Evolutionary conservation across 2,113 vertebrate genomes (phyloP), one percentile per base, ranked within the genome.

Genomic region (Malaclemys terrapin): DNA sequence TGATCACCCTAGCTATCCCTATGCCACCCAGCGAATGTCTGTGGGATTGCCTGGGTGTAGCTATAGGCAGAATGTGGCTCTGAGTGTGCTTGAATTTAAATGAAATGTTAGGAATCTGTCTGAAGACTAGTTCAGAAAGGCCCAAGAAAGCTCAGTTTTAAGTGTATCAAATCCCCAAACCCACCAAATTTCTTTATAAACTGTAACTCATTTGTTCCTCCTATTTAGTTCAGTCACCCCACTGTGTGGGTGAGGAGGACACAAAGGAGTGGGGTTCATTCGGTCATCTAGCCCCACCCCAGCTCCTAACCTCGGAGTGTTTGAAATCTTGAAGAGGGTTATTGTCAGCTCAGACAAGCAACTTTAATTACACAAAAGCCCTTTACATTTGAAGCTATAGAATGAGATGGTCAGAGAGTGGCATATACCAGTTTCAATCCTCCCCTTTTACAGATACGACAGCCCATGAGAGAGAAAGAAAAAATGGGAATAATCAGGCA

Each of bases 211-310:
- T 90, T 96, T 94, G 57, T 93, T 97, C 45, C 47, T 82, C 38
- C 1, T 69, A 27, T 49, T 62, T 75, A 52, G 31, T 56, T 82
- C 25, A 42, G 0, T 83, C 17, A 24, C 12, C 27, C 31, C 19
- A 1, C 50, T 11, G 20, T 0, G 0, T 82, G 89, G 81, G 45
- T 82, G 50, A 35, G 85, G 0, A 0, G 62, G 38, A 52, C 0
- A 4, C 3, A 52, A 89, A 0, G 0, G 42, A 79, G 12, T 0
- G 5, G 56, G 9, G 42, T 82, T 94, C 87, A 10, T 35, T 83
- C 24, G 49, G 75, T 95, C 88, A 52, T 0, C 0, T 50, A 93
- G 81, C n/a, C 22, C 3, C 1, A 0, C 6, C 0, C 0, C 53
- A 84, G 19, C 78, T 94, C 72, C 88, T 65, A 93, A 79, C 84